These are phyloP conservation scores for Mizuhopecten yessoensis DNA, from an alignment of 1,140 invertebrate species.

Conservation along the genomic window DNA sequence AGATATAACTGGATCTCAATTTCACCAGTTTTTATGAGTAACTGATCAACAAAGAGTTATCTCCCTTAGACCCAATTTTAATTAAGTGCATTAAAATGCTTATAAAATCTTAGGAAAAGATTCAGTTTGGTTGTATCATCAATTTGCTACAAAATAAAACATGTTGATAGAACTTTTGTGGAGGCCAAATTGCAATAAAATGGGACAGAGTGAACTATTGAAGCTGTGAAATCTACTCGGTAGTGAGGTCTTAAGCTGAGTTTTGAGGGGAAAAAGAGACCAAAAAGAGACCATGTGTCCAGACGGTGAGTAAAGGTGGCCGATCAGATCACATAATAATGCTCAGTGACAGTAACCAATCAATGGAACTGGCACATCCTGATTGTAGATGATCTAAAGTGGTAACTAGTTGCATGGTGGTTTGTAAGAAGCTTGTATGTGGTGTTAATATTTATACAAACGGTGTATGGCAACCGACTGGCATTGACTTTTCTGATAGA, in stretches of 20 bases:
- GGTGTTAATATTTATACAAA: conserved; percentile 14
- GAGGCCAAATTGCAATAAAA: not conserved
- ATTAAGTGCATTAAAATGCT: no score
- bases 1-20: no score
- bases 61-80: no score
- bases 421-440: not conserved
- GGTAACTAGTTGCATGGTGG: not conserved
- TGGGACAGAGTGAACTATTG: not conserved
- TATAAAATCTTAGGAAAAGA: no score
- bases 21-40: not conserved
- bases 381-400: not conserved
- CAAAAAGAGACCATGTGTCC: not conserved
- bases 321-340: conserved; percentile 3
- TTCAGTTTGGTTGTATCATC: not conserved
- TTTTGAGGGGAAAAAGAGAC: not conserved
- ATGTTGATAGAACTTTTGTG: not conserved
- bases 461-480: not conserved
- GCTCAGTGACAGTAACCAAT: not conserved
- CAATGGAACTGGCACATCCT: not conserved
- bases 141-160: not conserved
- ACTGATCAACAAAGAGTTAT: no score
- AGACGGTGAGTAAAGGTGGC: not conserved
- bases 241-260: not conserved
- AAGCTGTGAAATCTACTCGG: conserved; percentile 15
- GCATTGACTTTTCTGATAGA: not conserved